Percentiles rank a stretch among this genome's conserved stretches.
These are phyloP conservation scores for Bostrychus sinensis DNA, from an alignment of 2,113 vertebrate species.

Conservation along the genomic window DNA sequence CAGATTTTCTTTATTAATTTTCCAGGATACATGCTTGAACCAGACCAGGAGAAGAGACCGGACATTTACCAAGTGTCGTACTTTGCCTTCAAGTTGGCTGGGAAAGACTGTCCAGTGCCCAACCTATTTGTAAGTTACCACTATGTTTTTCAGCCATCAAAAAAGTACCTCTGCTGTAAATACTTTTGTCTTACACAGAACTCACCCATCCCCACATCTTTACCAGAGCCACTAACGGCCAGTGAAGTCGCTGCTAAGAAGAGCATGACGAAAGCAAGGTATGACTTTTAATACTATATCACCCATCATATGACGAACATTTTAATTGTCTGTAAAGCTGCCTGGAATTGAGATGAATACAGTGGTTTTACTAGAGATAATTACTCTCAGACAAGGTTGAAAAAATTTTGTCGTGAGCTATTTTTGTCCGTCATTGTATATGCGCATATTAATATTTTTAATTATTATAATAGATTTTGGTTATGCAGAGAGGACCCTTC, in stretches of 20 bases:
- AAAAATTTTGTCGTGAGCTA: too few species aligned
- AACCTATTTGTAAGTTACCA: conserved; percentile 91
- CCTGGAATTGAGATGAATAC: too few species aligned
- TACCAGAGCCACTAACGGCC: conserved; percentile 93
- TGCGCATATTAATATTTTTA: too few species aligned
- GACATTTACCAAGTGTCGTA: conserved; percentile 97
- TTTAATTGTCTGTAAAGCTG: too few species aligned
- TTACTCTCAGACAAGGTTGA: too few species aligned
- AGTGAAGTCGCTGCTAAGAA: conserved; percentile 95
- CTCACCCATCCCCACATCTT: conserved; percentile 87
- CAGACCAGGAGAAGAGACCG: conserved; percentile 91
- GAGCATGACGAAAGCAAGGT: conserved; percentile 97
- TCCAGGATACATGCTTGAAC: conserved; percentile 96
- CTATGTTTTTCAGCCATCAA: neutral
- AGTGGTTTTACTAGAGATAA: too few species aligned
- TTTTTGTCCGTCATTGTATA: too few species aligned
- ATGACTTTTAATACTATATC: neutral
- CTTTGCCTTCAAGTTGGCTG: conserved; percentile 94
- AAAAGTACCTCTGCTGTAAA: too few species aligned
- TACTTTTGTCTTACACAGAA: conserved; percentile 74
- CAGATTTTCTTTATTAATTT: neutral
- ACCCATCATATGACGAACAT: too few species aligned
- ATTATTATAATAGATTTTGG: too few species aligned
- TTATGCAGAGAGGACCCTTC: too few species aligned
- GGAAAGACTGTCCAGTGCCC: conserved; percentile 91